These are phyloP conservation scores for Decapterus maruadsi DNA, from an alignment of 2,797 vertebrate species.

Conservation along the genomic window DNA sequence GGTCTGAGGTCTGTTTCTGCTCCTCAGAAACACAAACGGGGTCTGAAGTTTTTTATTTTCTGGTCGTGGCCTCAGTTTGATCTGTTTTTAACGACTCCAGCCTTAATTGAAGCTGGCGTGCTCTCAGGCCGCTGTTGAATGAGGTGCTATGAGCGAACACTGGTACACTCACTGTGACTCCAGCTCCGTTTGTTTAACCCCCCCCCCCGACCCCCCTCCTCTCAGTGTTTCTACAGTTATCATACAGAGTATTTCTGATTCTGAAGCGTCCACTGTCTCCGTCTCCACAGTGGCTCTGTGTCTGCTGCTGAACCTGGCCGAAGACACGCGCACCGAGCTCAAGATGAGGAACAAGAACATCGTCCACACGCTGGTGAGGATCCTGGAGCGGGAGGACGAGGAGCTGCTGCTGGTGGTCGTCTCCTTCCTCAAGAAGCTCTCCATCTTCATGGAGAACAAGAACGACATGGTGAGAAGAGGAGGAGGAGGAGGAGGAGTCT, in stretches of 20 bases:
- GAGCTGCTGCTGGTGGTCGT: constrained; percentile 93
- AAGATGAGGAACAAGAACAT: constrained; percentile 99
- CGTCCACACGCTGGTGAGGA: constrained; percentile 94
- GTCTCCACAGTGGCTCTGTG: constrained; percentile 88
- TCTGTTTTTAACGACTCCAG: neutral
- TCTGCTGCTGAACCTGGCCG: constrained; percentile 94
- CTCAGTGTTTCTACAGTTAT: neutral
- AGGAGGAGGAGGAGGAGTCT: too few relatives aligned
- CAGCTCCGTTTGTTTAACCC: constrained; percentile 11
- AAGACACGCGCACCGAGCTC: constrained; percentile 93
- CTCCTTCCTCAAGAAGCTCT: constrained; percentile 96
- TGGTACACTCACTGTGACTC: neutral
- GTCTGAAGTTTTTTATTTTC: neutral
- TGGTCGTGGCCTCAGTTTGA: neutral
- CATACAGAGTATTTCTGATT: neutral
- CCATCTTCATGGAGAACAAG: constrained; percentile 97
- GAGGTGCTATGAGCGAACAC: constrained; percentile 1
- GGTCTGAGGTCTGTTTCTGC: neutral
- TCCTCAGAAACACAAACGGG: neutral
- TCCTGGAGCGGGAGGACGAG: constrained; percentile 91
- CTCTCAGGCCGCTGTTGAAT: constrained; percentile 7
- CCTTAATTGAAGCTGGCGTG: constrained; percentile 7
- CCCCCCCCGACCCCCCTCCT: neutral
- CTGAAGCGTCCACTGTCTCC: neutral
- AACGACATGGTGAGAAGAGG: constrained; percentile 92